Base-by-base conservation (phyloP, 1,140 invertebrate species). In the Piezodorus guildinii region DNA sequence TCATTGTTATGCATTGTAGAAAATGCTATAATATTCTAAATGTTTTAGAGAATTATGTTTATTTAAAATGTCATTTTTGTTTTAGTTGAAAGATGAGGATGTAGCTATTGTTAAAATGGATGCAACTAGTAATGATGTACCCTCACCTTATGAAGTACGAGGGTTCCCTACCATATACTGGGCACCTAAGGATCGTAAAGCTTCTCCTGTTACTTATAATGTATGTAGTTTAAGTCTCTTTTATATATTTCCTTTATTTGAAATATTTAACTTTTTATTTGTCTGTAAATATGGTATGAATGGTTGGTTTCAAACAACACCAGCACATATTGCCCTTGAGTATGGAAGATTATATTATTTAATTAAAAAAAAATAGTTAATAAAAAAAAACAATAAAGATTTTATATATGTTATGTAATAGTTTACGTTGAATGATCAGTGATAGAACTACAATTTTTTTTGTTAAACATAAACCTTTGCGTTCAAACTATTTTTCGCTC, bases 141-240 rank as follows among this genome's bases (percentile, higher is more conserved):
- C 94, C 65, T 75, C 84, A n/a, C 74, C 79, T 64, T 99, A 85
- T 76, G 90, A 98, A 71, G 96, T 99, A 16, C 82, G 84, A 69
- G 96, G 96, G 21, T 99, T 98, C 84, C 97, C 97, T 43, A 99
- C 97, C 2, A 80, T 99, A 34, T 99, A 83, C 79, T 99, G 94
- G 93, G 81, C 87, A 60, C 88, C 95, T 3, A 96, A 93, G 73
- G 83, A 91, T 71, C 76, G 77, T 19, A 93, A 92, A 72, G 75
- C 82, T 69, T 84, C 77, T 68, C 94, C 96, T 23, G 80, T 89
- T n/a, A 83, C 84, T 77, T 99, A 98, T 74, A 91, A 98, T 73
- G 85, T 87, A 75, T 79, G 76, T 76, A 39, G 16, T 56, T 58
- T 45, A 45, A n/a, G n/a, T n/a, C n/a, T n/a, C n/a, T n/a, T n/a